phyloP scores from a whole-genome alignment of 2,113 vertebrate species.

The Genyomyrus donnyi region DNA sequence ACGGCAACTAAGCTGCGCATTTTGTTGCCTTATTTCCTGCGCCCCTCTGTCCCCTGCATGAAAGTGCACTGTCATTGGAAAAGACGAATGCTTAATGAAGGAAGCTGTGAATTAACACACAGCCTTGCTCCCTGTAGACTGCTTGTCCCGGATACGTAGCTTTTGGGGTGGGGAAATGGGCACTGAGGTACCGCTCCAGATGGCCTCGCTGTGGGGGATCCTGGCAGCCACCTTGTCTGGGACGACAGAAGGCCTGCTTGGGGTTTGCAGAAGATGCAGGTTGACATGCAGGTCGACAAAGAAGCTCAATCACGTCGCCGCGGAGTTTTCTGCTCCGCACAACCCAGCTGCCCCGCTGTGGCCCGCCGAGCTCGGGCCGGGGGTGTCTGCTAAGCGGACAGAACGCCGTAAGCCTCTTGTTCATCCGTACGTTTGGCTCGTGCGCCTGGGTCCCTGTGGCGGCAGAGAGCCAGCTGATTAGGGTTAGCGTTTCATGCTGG shows the following conservation, averaged over 20 bases:
- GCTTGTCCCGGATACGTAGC: conserved; percentile 15
- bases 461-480: background rate
- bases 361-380: background rate
- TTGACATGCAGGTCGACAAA: background rate
- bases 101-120: conserved; percentile 12
- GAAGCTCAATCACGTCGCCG: background rate
- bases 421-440: background rate
- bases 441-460: background rate
- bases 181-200: conserved; percentile 14
- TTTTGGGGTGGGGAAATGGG: background rate
- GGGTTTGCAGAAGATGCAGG: background rate
- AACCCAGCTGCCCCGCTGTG: background rate
- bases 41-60: background rate
- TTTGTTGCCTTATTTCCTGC: background rate
- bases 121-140: background rate
- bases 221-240: background rate
- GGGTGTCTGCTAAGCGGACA: background rate
- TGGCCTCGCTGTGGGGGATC: conserved; percentile 17
- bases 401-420: no score
- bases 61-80: background rate
- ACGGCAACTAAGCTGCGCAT: background rate
- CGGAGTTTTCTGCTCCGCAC: background rate
- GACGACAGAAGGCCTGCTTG: background rate
- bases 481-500: background rate
- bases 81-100: background rate